Base-by-base conservation (phyloP, 1,140 invertebrate species). In the Delia radicum region DNA sequence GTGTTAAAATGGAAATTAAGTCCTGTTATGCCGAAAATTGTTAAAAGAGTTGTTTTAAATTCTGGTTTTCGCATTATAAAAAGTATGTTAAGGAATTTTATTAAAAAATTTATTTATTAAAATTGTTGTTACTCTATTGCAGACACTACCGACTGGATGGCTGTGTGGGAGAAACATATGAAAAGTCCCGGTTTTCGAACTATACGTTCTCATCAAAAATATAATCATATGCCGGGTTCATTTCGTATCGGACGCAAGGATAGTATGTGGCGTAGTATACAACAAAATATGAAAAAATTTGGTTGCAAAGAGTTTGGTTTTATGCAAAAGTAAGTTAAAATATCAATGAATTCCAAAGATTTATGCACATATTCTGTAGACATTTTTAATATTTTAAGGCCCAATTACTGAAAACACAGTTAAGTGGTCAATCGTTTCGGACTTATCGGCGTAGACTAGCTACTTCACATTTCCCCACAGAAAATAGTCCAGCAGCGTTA, bases 191-290 rank as follows among this genome's bases (percentile, higher is more conserved):
- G 91, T 80, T 95, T 94, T 79, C 90, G 91, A 80, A 91, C 90
- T 0, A 88, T 98, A 67, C 92, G 93, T 78, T 94, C 96, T 75
- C 93, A 92, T 77, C 97, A 98, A 86, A 98, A 98, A 88, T 90
- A 99, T 79, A 99, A 99, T 87, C 98, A 99, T 86, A 97, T 98
- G 86, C 97, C 98, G 0, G 97, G 97, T 13, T 96, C 96, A 12
- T 99, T 99, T 87, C 96, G 99, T 85, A 93, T 99, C 69, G 98
- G 98, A 2, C 89, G 98, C 0, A 99, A 99, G 88, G 98, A 99
- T 86, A 89, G 95, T 27, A 89, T 99, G 46, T 99, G 97, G 96
- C 88, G 93, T 21, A 96, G 96, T 82, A 89, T 95, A 7, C 91
- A 93, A 75, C 90, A 92, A 80, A 90, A 96, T 81, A 92, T 93